A percentile compares a stretch with the other conserved stretches of the same genome.
phyloP scores from a whole-genome alignment of 1,140 invertebrate genomes.

The Drosophila tristis region DNA sequence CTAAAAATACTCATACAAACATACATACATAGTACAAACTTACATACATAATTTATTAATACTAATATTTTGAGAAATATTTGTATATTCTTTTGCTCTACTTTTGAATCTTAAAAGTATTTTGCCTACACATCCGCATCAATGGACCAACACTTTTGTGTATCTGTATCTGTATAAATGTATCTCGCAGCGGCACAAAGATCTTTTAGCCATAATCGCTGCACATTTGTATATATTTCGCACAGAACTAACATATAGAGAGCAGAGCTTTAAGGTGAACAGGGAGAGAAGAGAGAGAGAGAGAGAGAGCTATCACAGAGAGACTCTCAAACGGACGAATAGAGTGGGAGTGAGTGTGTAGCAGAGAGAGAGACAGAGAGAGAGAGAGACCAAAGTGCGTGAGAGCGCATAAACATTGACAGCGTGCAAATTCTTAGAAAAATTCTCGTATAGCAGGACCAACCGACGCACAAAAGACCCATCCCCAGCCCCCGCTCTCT shows the following conservation, averaged over 20 bases:
- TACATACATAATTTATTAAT: no score
- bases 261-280: constrained; percentile 62
- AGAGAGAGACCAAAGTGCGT: constrained; percentile 54
- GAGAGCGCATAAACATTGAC: constrained; percentile 67
- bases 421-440: constrained; percentile 64
- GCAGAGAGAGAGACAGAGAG: constrained; percentile 13
- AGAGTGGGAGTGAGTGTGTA: not conserved
- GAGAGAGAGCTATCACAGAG: constrained; percentile 20
- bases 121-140: constrained; percentile 9
- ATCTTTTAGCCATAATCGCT: constrained; percentile 75
- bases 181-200: constrained; percentile 47
- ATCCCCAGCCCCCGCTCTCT: constrained; percentile 19
- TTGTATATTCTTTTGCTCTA: no score
- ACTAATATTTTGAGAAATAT: no score
- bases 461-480: constrained; percentile 42
- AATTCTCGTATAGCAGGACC: constrained; percentile 17
- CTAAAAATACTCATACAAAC: constrained; percentile 38
- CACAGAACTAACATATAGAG: constrained; percentile 39
- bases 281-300: constrained; percentile 24
- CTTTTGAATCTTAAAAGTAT: not conserved
- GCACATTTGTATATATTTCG: constrained; percentile 71
- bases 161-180: constrained; percentile 43
- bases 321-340: constrained; percentile 25
- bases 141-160: constrained; percentile 16
- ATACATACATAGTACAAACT: not conserved